Conservation (phyloP, 2,888 invertebrate genomes). For the Zygogramma bicolorata region DNA sequence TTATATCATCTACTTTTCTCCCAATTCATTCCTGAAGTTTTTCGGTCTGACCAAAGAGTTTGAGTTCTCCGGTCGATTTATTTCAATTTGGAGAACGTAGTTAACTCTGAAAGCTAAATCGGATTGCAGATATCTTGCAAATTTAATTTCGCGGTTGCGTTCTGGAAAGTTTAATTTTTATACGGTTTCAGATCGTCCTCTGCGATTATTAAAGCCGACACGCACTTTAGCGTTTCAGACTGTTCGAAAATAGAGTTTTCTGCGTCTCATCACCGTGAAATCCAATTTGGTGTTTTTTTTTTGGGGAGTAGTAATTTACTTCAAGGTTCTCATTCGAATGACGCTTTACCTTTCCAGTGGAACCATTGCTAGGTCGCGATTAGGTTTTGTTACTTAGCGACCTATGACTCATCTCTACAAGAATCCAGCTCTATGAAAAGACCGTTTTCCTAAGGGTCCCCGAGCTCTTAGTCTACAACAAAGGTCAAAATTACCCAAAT, state of each 20-base stretch:
- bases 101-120: constrained; percentile 46
- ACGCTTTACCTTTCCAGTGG: too few relatives aligned
- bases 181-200: constrained; percentile 34
- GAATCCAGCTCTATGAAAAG: too few relatives aligned
- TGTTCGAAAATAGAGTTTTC: not conserved
- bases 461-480: too few relatives aligned
- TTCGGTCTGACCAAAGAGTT: constrained; percentile 23
- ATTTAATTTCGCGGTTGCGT: constrained; percentile 44
- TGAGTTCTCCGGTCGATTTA: constrained; percentile 45
- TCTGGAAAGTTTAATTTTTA: constrained; percentile 42
- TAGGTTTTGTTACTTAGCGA: too few relatives aligned
- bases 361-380: too few relatives aligned
- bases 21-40: not conserved
- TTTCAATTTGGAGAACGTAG: constrained; percentile 46
- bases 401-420: too few relatives aligned
- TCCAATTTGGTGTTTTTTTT: not conserved
- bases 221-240: constrained; percentile 31
- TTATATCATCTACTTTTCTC: not conserved
- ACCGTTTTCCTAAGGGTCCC: too few relatives aligned
- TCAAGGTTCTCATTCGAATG: too few relatives aligned
- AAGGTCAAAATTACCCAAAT: too few relatives aligned
- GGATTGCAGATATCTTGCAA: constrained; percentile 47
- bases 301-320: too few relatives aligned
- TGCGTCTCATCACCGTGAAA: not conserved
- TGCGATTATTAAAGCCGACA: constrained; percentile 35